phyloP scores from a whole-genome alignment of 2,113 vertebrate species.

The Fukomys damarensis region DNA sequence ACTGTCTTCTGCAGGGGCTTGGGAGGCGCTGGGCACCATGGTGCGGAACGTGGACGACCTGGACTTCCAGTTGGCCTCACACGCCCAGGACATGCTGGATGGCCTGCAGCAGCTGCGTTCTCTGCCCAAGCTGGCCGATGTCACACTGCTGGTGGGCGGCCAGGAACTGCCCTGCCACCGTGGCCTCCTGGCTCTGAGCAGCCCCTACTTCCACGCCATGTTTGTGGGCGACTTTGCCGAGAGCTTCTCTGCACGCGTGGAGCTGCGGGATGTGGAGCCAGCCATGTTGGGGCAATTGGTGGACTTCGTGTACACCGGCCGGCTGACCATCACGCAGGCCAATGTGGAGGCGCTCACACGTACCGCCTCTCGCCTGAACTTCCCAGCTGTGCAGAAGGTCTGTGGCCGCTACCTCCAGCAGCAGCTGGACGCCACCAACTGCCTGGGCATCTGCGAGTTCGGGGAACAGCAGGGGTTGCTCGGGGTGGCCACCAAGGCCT shows the following conservation, averaged over 20 bases:
- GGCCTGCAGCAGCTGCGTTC: constrained; percentile 91
- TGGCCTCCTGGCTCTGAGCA: constrained; percentile 94
- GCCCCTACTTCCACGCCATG: constrained; percentile 96
- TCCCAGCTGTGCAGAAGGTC: constrained; percentile 92
- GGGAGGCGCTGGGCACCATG: constrained; percentile 83
- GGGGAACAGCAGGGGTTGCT: constrained; percentile 94
- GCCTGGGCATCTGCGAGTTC: constrained; percentile 97
- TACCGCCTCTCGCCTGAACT: constrained; percentile 93
- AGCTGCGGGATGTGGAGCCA: constrained; percentile 93
- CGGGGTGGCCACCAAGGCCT: constrained; percentile 95
- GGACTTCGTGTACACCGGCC: constrained; percentile 96
- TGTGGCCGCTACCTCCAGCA: constrained; percentile 97
- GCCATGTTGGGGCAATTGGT: constrained; percentile 88
- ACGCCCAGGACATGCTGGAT: constrained; percentile 93
- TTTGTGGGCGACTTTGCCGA: constrained; percentile 95
- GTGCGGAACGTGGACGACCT: constrained; percentile 96
- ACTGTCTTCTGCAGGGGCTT: background rate
- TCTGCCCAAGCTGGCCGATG: constrained; percentile 93
- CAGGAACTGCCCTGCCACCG: constrained; percentile 97
- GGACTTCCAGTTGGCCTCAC: constrained; percentile 94
- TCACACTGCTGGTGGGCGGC: constrained; percentile 89
- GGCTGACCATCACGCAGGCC: constrained; percentile 94
- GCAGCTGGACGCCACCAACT: constrained; percentile 96
- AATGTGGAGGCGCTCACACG: constrained; percentile 94
- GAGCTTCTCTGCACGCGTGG: constrained; percentile 93